Conservation (phyloP, 2,113 vertebrate species). For the Psittacus erithacus region DNA sequence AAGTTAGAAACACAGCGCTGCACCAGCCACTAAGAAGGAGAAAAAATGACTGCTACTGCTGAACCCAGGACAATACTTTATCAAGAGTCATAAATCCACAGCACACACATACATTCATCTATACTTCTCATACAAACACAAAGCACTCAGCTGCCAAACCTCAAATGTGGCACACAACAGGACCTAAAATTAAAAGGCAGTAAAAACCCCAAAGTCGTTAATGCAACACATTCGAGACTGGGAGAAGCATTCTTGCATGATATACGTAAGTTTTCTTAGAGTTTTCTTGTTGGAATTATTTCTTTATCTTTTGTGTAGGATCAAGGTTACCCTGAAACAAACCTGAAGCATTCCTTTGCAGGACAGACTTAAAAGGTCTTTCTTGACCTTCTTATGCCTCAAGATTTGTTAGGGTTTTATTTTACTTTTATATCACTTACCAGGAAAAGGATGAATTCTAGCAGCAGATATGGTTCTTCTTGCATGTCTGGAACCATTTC, state of each 20-base stretch:
- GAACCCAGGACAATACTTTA: neutral
- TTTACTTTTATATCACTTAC: slow-evolving; percentile 48
- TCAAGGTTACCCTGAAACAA: neutral
- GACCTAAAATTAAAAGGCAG: neutral
- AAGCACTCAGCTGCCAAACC: neutral
- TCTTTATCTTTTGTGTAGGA: neutral
- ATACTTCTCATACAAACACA: neutral
- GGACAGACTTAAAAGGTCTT: neutral
- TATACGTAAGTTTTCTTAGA: neutral
- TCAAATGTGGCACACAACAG: neutral
- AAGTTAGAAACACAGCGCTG: too few species aligned
- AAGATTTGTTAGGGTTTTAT: neutral
- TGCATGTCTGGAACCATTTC: slow-evolving; percentile 6
- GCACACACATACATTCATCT: neutral
- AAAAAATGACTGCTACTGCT: too few species aligned
- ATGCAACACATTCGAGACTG: neutral
- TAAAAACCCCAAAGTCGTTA: neutral
- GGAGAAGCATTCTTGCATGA: neutral
- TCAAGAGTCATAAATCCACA: neutral
- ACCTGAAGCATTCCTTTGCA: neutral
- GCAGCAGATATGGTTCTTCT: neutral
- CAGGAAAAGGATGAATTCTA: slow-evolving; percentile 5
- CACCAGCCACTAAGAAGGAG: too few species aligned
- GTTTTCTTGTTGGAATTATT: neutral
- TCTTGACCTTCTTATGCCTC: neutral